phyloP scores from a whole-genome alignment of 2,888 invertebrate genomes.

The Chrysotoxum bicinctum region DNA sequence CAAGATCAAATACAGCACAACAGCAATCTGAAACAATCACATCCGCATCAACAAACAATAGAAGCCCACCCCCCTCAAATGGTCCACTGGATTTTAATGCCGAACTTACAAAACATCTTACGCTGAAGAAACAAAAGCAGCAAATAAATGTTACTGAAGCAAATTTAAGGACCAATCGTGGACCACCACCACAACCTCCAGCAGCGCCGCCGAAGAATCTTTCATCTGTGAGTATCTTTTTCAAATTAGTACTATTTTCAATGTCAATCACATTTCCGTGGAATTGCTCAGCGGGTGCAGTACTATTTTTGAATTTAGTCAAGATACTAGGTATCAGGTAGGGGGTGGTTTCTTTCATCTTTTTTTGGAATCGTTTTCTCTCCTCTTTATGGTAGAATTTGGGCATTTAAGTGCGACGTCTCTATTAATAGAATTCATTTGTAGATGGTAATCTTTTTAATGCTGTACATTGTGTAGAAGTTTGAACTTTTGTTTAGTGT shows the following conservation, averaged over 20 bases:
- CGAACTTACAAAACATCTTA: slow-evolving; percentile 81
- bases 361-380: neutral
- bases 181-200: slow-evolving; percentile 92
- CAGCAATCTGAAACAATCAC: slow-evolving; percentile 73
- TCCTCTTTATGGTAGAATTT: slow-evolving; percentile 16
- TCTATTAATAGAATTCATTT: slow-evolving; percentile 41
- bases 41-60: slow-evolving; percentile 75
- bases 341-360: slow-evolving; percentile 55
- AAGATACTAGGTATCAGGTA: slow-evolving; percentile 30
- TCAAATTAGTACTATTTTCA: slow-evolving; percentile 13
- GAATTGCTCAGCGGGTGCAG: slow-evolving; percentile 49
- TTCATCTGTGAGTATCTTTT: slow-evolving; percentile 83
- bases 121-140: slow-evolving; percentile 80
- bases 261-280: slow-evolving; percentile 9
- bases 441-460: neutral
- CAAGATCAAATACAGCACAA: slow-evolving; percentile 65
- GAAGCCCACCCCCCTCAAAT: slow-evolving; percentile 74
- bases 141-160: slow-evolving; percentile 81
- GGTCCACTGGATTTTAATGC: slow-evolving; percentile 81
- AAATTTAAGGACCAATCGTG: slow-evolving; percentile 83
- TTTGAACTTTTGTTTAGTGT: neutral
- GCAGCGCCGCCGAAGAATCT: slow-evolving; percentile 85
- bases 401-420: slow-evolving; percentile 18
- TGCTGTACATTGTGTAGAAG: neutral
- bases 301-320: slow-evolving; percentile 52